Percentiles rank a stretch among this genome's conserved stretches.
phyloP scores from a whole-genome alignment of 2,888 invertebrate genomes.

The Drosophila borealis region DNA sequence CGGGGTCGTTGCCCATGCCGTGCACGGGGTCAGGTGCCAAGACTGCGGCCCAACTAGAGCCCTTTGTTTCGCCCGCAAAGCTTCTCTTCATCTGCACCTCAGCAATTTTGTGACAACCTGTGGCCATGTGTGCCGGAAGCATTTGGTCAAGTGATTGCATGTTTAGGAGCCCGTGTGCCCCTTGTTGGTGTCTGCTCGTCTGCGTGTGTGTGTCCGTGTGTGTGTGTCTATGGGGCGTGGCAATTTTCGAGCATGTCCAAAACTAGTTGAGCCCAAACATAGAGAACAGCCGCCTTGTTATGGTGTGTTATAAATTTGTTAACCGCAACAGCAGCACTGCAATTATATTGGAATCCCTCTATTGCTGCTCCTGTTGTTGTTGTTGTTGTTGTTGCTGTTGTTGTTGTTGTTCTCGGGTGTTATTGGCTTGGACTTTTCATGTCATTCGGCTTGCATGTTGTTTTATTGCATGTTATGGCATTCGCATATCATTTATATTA shows the following conservation, averaged over 20 bases:
- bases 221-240: constrained; percentile 53
- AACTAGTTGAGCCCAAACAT: constrained; percentile 34
- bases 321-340: constrained; percentile 53
- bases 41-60: constrained; percentile 14
- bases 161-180: constrained; percentile 8
- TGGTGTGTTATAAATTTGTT: constrained; percentile 70
- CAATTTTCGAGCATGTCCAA: constrained; percentile 51
- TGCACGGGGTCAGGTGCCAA: constrained; percentile 48
- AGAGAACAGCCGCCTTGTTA: constrained; percentile 43
- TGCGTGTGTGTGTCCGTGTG: constrained; percentile 8
- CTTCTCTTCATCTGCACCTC: constrained; percentile 50
- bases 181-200: neutral
- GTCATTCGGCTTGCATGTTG: constrained; percentile 55
- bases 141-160: constrained; percentile 64
- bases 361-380: constrained; percentile 9
- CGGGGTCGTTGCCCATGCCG: constrained; percentile 8
- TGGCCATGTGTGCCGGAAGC: constrained; percentile 67
- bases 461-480: constrained; percentile 66
- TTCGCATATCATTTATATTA: constrained; percentile 61
- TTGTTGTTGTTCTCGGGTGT: constrained; percentile 10
- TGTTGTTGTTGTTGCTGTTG: constrained; percentile 12
- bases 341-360: constrained; percentile 28
- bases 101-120: constrained; percentile 74
- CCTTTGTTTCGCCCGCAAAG: constrained; percentile 43
- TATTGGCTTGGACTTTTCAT: constrained; percentile 39